Base-by-base conservation (phyloP, 2,888 invertebrate species). In the Hirtodrosophila cameraria region DNA sequence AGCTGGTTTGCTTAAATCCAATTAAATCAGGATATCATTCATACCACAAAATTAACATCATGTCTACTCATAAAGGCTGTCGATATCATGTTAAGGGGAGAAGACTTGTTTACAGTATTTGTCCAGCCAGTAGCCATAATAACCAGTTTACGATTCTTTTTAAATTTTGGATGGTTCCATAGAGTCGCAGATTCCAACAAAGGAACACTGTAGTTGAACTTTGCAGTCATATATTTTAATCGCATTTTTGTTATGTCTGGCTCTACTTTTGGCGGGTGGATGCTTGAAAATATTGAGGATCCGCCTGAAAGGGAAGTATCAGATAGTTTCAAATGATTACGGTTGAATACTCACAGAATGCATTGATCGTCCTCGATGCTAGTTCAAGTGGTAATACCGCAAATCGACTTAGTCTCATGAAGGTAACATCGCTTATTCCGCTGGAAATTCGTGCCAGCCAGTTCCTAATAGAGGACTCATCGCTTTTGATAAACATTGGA, bases 91-190 rank as follows among this genome's bases (percentile, higher is more conserved):
- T 68, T 52, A 20, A 89, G 75, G 6, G 71, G 54, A 2, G 66
- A 41, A 7, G 84, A 75, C 38, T 75, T 69, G 31, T 86, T 84
- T 0, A 88, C 71, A 1, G 86, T 87, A 16, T 87, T 88, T 2
- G 75, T 78, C 90, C 90, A 90, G 11, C 90, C 90, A 0, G 89
- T 88, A 3, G 89, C 86, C 11, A 89, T 39, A 8, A 90, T 75
- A 0, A 89, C 88, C 2, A 88, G 68, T 60, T 89, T 88, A 9
- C 79, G 74, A 8, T 58, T 63, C 12, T 52, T 50, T 41, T 85
- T 77, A 36, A 90, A 90, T 30, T 65, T 62, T 2, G 78, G 71
- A 58, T 84, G 77, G 1, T 41, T 27, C 89, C 89, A 89, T 20
- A 90, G 67, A 8, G 73, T 65, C 8, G 81, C 53, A 0, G 89